Evolutionary conservation across 2,888 invertebrate species (phyloP).

Genomic region (Caenorhabditis uteleia): DNA sequence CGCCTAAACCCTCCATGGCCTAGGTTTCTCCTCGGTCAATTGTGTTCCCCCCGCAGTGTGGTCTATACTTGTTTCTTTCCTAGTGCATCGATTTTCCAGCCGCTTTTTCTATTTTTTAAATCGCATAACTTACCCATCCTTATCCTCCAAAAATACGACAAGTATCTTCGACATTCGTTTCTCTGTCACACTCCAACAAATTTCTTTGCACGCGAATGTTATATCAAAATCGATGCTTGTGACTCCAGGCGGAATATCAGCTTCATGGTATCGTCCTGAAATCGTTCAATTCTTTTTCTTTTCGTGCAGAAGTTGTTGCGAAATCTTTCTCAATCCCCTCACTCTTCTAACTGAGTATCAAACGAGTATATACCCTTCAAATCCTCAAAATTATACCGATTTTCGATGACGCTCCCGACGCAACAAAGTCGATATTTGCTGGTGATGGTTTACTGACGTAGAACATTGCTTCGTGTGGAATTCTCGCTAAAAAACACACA

Average conservation of each 20-base stretch:
- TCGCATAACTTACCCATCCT: conserved; percentile 6
- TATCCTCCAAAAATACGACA: conserved; percentile 16
- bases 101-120: no score
- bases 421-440: no score
- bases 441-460: conserved; percentile 4
- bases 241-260: background rate
- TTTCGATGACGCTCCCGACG: background rate
- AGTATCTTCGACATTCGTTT: conserved; percentile 11
- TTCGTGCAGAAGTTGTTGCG: no score
- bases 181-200: conserved; percentile 5
- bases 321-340: no score
- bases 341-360: background rate
- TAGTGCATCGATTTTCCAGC: no score
- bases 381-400: background rate
- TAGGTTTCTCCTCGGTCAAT: no score
- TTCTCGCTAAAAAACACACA: background rate
- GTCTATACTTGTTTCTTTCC: no score
- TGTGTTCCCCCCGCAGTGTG: no score
- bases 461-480: conserved; percentile 17
- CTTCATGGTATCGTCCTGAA: conserved; percentile 7
- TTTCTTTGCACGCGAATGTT: conserved; percentile 18
- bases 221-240: conserved; percentile 5
- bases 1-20: no score
- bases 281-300: no score
- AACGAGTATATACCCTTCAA: no score